Evolutionary conservation across 2,888 invertebrate species (phyloP), one percentile per base, ranked within the genome.

Genomic region (Mystacides longicornis): DNA sequence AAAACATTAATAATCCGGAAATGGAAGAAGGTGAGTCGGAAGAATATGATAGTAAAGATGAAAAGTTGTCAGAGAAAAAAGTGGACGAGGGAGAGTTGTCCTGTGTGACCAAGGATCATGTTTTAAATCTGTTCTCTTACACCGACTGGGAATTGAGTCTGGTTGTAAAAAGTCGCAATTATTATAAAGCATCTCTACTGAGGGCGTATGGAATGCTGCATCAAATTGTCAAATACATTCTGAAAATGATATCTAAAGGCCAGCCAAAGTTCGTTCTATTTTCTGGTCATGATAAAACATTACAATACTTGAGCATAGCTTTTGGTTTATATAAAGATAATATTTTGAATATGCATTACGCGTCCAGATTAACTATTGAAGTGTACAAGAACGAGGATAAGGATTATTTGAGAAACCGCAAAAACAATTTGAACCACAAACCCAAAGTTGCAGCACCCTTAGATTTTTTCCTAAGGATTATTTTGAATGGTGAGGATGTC

Each of bases 241-340:
- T 91, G 9, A 79, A 85, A 63, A 88, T 91, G 77, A 86, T 91
- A 62, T 86, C 87, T 0, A 87, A 87, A 49, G 82, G 81, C 56
- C 82, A 81, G 56, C 86, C 86, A 0, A 86, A 85, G 64, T 79
- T 92, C 55, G 85, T 89, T 0, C 65, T 93, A 0, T 93, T 89
- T 67, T 94, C 95, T 0, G 95, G 94, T 0, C 96, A 96, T 65
- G 96, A 96, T 69, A 87, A 89, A 65, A 95, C 95, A 0, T 67
- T 96, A 33, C 89, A 92, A 65, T 89, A 92, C 61, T 71, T 96
- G 33, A 82, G 89, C 1, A 77, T 87, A 2, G 89, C 93, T 0
- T 68, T 96, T 49, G 93, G 94, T 0, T 70, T 92, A 2, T 74
- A 71, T 19, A 78, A 75, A 55, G 79, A 81, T 57, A 79, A 81